Base-by-base conservation (phyloP, 2,113 vertebrate genomes). In the Eidolon helvum region DNA sequence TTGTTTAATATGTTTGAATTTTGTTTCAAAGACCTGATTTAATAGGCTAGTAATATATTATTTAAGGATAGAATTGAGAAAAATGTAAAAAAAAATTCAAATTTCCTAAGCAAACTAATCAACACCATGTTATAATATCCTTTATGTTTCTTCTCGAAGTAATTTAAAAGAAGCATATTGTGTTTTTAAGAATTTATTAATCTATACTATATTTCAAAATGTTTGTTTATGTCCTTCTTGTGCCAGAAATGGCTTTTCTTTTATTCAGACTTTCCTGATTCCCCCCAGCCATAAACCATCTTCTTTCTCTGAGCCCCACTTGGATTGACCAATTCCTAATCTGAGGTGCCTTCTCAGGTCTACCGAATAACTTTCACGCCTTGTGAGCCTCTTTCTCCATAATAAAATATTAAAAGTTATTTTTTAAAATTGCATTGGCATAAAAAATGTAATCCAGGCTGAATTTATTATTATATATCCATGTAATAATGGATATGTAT, bases 341-440 rank as follows among this genome's bases (percentile, higher is more conserved):
- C n/a, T 53, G 40, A 40, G 5, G 9, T 1, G 1, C 1, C 40
- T 3, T 71, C 30, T 9, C 4, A 6, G 0, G 2, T 63, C 30
- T 30, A 26, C 55, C 33, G 48, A 48, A 22, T 59, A 48, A 38
- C 21, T 40, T 75, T 24, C 0, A 0, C 11, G 19, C 30, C 0
- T 55, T 33, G 0, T 65, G 4, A 59, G 1, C 9, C 1, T 38
- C 26, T 71, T 93, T 50, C 48, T 96, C 74, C 48, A 38, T 11
- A 43, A 65, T 4, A 43, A 68, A 83, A 65, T 28, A 33, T 59
- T 10, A 19, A 83, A 78, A 79, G n/a, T 61, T 18, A 5, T 61
- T 21, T 65, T 92, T 79, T 69, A 45, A n/a, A 68, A 68, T 21
- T 66, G 5, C 10, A 18, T 30, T 74, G 50, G 0, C 38, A 55